Evolutionary conservation across 2,113 vertebrate genomes (phyloP), one percentile per base, ranked within the genome.

Genomic region (Tupaia chinensis): DNA sequence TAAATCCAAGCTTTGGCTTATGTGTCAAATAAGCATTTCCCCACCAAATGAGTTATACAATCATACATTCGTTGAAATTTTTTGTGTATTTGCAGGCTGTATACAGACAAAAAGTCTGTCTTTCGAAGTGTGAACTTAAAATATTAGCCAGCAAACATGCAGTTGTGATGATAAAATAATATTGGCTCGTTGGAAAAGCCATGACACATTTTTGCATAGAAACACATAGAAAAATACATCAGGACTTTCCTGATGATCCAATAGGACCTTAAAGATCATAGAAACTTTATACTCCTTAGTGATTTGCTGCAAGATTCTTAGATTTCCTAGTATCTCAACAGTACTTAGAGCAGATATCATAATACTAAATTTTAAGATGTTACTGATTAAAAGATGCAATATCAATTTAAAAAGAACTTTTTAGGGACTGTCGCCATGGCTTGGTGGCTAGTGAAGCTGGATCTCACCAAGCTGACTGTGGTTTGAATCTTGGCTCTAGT

Each of bases 51-150:
- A n/a, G 65, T 84, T 91, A 78, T 73, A 78, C 87, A 69, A 63
- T 72, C 65, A 82, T 66, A 1, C 20, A 84, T 60, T 91, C 79
- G 78, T 53, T 91, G 44, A 91, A 94, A 83, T 91, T 83, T 83
- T 77, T 32, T 91, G 25, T 91, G 34, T 83, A 83, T 32, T 54
- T 79, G 19, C 10, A 92, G 16, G 66, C 32, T 89, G 68, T 4
- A 91, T 84, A 73, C 12, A 17, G 17, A 68, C 53, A 83, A 65
- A 53, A 82, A 89, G 2, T 69, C 58, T 92, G 22, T 44, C n/a
- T 92, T n/a, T 89, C 44, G 70, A 94, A 20, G 3, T 73, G 13
- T 86, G 20, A 60, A 19, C 34, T 92, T 68, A 74, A 94, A 83
- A 65, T 9, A 66, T 87, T n/a, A 72, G 23, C 60, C 70, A 82